Percentiles rank a stretch among this genome's conserved stretches.
These are phyloP conservation scores for Aethes cnicana DNA, from an alignment of 2,888 invertebrate genomes.

Conservation along the genomic window DNA sequence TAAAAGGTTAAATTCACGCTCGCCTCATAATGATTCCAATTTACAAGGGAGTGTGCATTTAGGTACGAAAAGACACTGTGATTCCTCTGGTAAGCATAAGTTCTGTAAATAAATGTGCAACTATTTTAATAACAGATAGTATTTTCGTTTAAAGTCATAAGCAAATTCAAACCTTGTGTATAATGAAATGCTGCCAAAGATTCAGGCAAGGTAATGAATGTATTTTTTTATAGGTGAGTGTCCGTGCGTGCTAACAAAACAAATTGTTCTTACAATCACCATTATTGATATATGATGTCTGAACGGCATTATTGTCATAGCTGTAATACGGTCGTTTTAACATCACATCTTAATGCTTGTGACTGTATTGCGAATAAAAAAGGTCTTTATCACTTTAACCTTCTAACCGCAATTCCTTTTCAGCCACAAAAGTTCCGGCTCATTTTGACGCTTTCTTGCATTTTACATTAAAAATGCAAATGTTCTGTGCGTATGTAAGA, in stretches of 20 bases:
- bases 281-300: too few relatives aligned
- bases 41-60: slow-evolving; percentile 24
- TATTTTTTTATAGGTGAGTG: slow-evolving; percentile 31
- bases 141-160: slow-evolving; percentile 19
- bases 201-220: slow-evolving; percentile 41
- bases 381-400: too few relatives aligned
- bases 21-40: slow-evolving; percentile 12
- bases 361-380: too few relatives aligned
- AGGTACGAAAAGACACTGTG: slow-evolving; percentile 26
- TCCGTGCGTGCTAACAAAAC: not conserved
- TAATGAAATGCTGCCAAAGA: slow-evolving; percentile 50
- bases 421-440: too few relatives aligned
- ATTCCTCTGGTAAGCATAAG: slow-evolving; percentile 21
- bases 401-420: too few relatives aligned
- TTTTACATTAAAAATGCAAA: too few relatives aligned
- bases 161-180: slow-evolving; percentile 20
- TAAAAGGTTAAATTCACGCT: slow-evolving; percentile 24
- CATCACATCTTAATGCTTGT: too few relatives aligned
- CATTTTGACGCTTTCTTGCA: too few relatives aligned
- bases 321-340: too few relatives aligned
- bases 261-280: not conserved
- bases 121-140: slow-evolving; percentile 19
- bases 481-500: too few relatives aligned
- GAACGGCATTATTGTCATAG: too few relatives aligned
- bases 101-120: slow-evolving; percentile 16